These are phyloP conservation scores for Etheostoma perlongum DNA, from an alignment of 2,797 vertebrate species.

Conservation along the genomic window DNA sequence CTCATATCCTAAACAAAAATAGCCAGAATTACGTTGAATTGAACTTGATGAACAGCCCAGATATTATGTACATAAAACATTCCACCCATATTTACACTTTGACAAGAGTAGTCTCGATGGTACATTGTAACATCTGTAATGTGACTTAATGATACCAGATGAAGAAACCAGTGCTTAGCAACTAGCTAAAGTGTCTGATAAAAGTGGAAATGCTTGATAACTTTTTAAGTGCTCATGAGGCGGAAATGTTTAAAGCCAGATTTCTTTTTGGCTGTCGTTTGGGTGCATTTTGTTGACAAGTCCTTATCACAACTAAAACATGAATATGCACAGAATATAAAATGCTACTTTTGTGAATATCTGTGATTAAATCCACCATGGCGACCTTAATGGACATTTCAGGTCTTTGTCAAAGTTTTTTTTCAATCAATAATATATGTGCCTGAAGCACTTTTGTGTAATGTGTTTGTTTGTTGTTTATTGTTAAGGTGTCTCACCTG, in stretches of 20 bases:
- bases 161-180: conserved; percentile 28
- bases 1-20: not conserved
- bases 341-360: not conserved
- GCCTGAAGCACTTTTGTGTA: not conserved
- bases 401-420: not conserved
- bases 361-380: not conserved
- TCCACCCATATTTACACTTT: not conserved
- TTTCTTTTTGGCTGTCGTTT: not conserved
- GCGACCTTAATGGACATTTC: not conserved
- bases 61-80: not conserved
- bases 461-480: not conserved
- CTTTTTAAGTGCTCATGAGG: conserved; percentile 16
- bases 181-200: conserved; percentile 3
- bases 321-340: not conserved
- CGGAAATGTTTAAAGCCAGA: conserved; percentile 20
- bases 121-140: conserved; percentile 35
- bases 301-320: not conserved
- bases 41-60: not conserved
- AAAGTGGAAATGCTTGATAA: conserved; percentile 12
- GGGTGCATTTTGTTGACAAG: not conserved
- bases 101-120: conserved; percentile 9
- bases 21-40: not conserved
- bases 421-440: not conserved
- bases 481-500: conserved; percentile 41
- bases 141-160: conserved; percentile 48